Conservation (phyloP, 1,140 invertebrate genomes). For the roundworm (Caenorhabditis elegans) region WBcel235 BX284605.5:18373001-18373500, state of each 20-base stretch:
- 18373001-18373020: too few species aligned
- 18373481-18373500: too few species aligned
- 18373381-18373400: neutral
- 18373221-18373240: slow-evolving; percentile 21
- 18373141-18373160: slow-evolving; percentile 3
- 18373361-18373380: neutral
- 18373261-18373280: too few species aligned
- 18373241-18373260: neutral
- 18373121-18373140: neutral
- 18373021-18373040: too few species aligned
- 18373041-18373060: too few species aligned
- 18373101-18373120: neutral
- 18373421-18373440: too few species aligned
- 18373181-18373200: neutral
- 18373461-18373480: too few species aligned
- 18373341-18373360: neutral
- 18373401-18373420: too few species aligned
- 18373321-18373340: neutral
- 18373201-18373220: neutral
- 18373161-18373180: neutral
- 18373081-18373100: neutral
- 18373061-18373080: too few species aligned
- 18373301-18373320: neutral
- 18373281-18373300: neutral
- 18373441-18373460: too few species aligned